phyloP scores from a whole-genome alignment of 2,113 vertebrate species.

The Mobula hypostoma region DNA sequence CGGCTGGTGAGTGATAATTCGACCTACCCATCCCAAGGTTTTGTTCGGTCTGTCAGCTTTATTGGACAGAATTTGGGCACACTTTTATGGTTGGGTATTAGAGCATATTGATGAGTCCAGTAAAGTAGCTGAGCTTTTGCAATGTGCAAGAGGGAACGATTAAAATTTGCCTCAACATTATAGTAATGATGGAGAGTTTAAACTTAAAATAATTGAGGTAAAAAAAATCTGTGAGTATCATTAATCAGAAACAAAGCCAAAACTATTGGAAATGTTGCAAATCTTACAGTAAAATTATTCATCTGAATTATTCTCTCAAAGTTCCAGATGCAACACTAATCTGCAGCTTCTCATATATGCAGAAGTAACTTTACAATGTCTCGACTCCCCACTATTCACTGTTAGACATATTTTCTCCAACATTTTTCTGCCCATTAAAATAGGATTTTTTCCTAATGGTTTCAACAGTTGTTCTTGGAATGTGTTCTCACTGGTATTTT shows the following conservation, averaged over 20 bases:
- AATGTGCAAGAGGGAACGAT: background rate
- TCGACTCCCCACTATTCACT: background rate
- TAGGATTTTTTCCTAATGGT: background rate
- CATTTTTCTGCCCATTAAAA: background rate
- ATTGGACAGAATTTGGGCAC: background rate
- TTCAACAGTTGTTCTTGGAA: background rate
- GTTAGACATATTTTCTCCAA: background rate
- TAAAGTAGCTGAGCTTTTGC: background rate
- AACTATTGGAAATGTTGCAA: background rate
- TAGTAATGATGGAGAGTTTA: background rate
- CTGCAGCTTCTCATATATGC: background rate
- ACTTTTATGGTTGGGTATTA: background rate
- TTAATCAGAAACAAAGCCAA: background rate
- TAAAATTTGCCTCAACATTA: background rate
- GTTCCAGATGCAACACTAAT: background rate
- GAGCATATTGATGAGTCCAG: background rate
- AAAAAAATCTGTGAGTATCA: background rate
- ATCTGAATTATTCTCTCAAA: background rate
- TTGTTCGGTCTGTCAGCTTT: background rate
- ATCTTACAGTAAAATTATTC: background rate
- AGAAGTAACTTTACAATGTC: background rate
- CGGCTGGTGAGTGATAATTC: background rate
- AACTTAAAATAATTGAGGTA: background rate
- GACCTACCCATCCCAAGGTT: background rate
- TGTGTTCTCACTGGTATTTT: background rate